A percentile compares a stretch with the other conserved stretches of the same genome.
These are phyloP conservation scores for Tinea pellionella DNA, from an alignment of 2,888 invertebrate species.

Conservation along the genomic window DNA sequence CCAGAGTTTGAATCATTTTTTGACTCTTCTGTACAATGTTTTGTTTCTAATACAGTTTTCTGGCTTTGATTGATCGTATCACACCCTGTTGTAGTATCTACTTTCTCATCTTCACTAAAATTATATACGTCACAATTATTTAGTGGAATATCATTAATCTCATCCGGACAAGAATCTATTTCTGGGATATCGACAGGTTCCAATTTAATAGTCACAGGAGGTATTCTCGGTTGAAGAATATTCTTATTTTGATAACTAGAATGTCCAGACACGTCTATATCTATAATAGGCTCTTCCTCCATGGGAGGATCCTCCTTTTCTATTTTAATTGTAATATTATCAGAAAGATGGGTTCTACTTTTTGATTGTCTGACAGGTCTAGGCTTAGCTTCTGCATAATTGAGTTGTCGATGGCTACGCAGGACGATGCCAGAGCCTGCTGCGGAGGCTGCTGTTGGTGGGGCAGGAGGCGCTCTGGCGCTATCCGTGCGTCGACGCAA, in stretches of 20 bases:
- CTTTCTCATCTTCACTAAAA: slow-evolving; percentile 62
- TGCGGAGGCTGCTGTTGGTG: slow-evolving; percentile 64
- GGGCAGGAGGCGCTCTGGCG: slow-evolving; percentile 40
- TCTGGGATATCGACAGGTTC: neutral
- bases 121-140: slow-evolving; percentile 55
- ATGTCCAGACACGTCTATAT: slow-evolving; percentile 13
- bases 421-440: slow-evolving; percentile 68
- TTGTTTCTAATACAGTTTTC: neutral
- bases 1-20: slow-evolving; percentile 36
- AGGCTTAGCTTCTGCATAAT: neutral
- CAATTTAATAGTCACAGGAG: neutral
- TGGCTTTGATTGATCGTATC: neutral
- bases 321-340: neutral
- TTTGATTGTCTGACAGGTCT: neutral
- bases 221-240: slow-evolving; percentile 43
- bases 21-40: slow-evolving; percentile 26
- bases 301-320: neutral
- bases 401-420: slow-evolving; percentile 68
- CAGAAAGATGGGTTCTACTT: neutral
- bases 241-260: slow-evolving; percentile 31
- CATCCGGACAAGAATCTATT: neutral
- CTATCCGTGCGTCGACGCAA: slow-evolving; percentile 48
- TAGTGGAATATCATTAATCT: neutral
- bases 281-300: neutral
- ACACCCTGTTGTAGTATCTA: neutral